Conservation (phyloP, 2,888 invertebrate genomes). For the Drosophila maculinotata region DNA sequence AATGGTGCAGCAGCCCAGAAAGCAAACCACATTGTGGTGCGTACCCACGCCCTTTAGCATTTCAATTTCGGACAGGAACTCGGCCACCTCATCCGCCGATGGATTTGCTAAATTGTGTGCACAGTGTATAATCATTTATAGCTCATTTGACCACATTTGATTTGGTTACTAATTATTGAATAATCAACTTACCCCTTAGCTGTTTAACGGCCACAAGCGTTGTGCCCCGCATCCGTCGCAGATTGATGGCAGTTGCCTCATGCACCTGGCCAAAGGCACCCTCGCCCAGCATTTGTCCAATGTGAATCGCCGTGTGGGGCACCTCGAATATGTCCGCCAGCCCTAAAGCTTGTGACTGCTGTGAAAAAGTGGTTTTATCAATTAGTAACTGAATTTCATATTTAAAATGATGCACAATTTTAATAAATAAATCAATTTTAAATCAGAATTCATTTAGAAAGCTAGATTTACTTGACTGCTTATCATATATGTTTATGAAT, state of each 20-base stretch:
- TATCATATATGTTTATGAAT: too few species aligned
- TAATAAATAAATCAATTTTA: too few species aligned
- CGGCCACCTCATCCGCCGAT: constrained; percentile 87
- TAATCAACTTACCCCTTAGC: constrained; percentile 87
- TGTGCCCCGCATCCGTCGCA: constrained; percentile 86
- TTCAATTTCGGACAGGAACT: constrained; percentile 91
- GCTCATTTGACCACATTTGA: too few species aligned
- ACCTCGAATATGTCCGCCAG: constrained; percentile 82
- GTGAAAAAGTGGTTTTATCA: neutral
- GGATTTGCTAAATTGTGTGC: constrained; percentile 85
- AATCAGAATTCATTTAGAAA: too few species aligned
- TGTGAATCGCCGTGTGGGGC: constrained; percentile 76
- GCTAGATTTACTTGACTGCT: too few species aligned
- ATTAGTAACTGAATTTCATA: neutral
- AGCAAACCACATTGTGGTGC: constrained; percentile 91
- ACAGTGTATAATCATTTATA: neutral
- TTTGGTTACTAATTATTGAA: too few species aligned
- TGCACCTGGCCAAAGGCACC: constrained; percentile 92
- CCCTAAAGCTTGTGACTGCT: constrained; percentile 82
- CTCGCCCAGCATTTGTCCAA: constrained; percentile 87
- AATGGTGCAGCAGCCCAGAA: constrained; percentile 90
- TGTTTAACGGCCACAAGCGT: constrained; percentile 90
- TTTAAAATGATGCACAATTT: neutral
- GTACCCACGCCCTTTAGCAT: constrained; percentile 91
- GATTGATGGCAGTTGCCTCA: constrained; percentile 87